Evolutionary conservation across 2,888 invertebrate genomes (phyloP), one percentile per base, ranked within the genome.

Genomic region (Lithophane leautieri): DNA sequence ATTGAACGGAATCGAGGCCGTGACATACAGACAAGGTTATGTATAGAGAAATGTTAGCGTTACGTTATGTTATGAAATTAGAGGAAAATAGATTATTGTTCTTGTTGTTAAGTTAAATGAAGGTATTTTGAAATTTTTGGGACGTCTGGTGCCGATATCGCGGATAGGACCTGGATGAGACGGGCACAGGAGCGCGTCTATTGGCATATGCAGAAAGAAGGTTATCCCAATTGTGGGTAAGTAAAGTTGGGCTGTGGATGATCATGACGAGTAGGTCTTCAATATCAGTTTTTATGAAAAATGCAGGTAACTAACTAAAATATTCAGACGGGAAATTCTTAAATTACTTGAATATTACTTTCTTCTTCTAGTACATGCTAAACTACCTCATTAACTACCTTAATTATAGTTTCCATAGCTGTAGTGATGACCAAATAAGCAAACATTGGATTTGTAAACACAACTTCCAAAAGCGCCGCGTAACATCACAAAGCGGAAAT

Each of bases 1-100:
- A 87, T 87, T 78, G 81, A 88, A 73, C 77, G 88, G 88, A 82
- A 82, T 84, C 70, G 58, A 58, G 87, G 68, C 85, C 85, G 50
- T 86, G 86, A 82, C 86, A 86, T 79, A 82, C 76, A 70, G 66
- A 42, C 86, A 80, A 86, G 82, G 87, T 84, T 86, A 70, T 68
- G 67, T 73, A 79, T 76, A 84, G 78, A 76, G 84, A 85, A 87
- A 83, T 85, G 72, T 69, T 70, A 16, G 70, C 70, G 40, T 80
- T 52, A 44, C 70, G 34, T 73, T 52, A 47, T 73, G 40, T 80
- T 81, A 81, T 56, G 80, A 68, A 67, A 73, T 83, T 61, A 67
- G 60, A 11, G 58, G 61, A 52, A 12, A 40, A 69, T 47, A 52
- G 28, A 72, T 60, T 54, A 61, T 28, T 50, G 42, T 47, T 47